Evolutionary conservation across 2,888 invertebrate genomes (phyloP).

Genomic region (Cecidostiba fungosa): DNA sequence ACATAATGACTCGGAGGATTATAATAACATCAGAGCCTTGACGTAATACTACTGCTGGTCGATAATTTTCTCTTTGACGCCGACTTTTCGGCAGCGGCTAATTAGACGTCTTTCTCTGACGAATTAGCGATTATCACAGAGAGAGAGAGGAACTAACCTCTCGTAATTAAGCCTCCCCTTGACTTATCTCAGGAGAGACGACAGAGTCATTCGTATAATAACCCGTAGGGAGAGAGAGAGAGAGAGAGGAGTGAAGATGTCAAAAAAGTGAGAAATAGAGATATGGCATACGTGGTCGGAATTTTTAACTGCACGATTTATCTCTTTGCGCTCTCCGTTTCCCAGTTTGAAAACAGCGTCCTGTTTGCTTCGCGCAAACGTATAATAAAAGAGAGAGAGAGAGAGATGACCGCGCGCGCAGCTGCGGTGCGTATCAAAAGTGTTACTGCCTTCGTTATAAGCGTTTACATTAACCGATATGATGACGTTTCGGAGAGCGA

Average conservation of each 20-base stretch:
- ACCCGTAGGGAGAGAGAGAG: not conserved
- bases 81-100: not conserved
- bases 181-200: not conserved
- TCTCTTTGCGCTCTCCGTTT: not conserved
- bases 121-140: not conserved
- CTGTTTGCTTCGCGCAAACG: not conserved
- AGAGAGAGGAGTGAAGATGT: not conserved
- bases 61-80: not conserved
- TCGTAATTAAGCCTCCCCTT: too few species aligned
- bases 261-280: not conserved
- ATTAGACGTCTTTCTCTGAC: not conserved
- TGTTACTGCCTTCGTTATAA: not conserved
- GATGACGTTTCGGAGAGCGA: not conserved
- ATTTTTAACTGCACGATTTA: not conserved
- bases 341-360: not conserved
- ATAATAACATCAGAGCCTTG: too few species aligned
- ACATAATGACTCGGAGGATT: too few species aligned
- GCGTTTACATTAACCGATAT: not conserved
- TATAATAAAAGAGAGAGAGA: not conserved
- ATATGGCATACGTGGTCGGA: not conserved
- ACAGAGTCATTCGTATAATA: not conserved
- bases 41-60: too few species aligned
- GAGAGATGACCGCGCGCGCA: not conserved
- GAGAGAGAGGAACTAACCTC: not conserved
- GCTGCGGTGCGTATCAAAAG: not conserved